These are phyloP conservation scores for Diadumene lineata DNA, from an alignment of 92 coral and sea anemone species.

Conservation along the genomic window DNA sequence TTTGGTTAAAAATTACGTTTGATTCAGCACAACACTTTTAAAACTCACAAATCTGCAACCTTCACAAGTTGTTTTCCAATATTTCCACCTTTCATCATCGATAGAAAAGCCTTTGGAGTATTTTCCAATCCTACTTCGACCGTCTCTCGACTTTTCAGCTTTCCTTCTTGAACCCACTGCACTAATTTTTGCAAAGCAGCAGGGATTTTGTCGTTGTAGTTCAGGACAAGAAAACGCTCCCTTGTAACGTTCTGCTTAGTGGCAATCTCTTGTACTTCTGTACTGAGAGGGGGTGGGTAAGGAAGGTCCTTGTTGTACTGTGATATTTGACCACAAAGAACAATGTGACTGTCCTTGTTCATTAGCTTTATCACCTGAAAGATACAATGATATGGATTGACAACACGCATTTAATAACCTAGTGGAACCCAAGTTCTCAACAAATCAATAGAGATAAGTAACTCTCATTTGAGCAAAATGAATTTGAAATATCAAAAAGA, in stretches of 20 bases:
- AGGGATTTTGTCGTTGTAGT: conserved; percentile 52
- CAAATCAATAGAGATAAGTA: too few species aligned
- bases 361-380: conserved; percentile 80
- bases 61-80: conserved; percentile 84
- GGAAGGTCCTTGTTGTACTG: conserved; percentile 80
- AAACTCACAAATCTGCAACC: conserved; percentile 53
- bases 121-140: conserved; percentile 81
- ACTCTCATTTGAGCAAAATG: too few species aligned
- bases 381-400: too few species aligned
- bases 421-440: too few species aligned
- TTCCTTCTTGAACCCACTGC: conserved; percentile 79
- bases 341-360: conserved; percentile 74
- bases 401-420: too few species aligned
- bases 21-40: too few species aligned
- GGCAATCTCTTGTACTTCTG: conserved; percentile 55
- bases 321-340: conserved; percentile 86
- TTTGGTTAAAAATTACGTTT: background rate
- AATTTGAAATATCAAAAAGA: too few species aligned
- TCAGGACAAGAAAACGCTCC: conserved; percentile 62
- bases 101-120: conserved; percentile 76
- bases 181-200: conserved; percentile 63
- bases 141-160: conserved; percentile 76
- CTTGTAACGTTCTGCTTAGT: conserved; percentile 64
- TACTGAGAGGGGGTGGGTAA: conserved; percentile 72
- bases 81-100: conserved; percentile 87